Evolutionary conservation across 35 echinoderm and acorn worm species (phyloP).

Genomic region (Strongylocentrotus purpuratus): DNA sequence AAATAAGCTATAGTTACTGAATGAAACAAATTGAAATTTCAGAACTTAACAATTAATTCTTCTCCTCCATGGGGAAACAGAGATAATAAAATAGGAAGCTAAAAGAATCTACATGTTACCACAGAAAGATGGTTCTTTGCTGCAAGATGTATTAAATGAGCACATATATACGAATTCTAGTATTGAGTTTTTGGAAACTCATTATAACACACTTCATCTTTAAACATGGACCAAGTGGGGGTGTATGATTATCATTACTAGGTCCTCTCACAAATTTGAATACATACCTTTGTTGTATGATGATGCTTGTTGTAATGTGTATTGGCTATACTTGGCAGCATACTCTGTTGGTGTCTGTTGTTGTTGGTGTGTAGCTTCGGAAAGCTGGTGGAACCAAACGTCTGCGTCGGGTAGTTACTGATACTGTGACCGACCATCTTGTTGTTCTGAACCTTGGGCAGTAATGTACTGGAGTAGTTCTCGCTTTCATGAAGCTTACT

Average conservation of each 20-base stretch:
- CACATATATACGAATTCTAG: too few relatives aligned
- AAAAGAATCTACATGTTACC: too few relatives aligned
- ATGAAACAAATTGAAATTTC: too few relatives aligned
- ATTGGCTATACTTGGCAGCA: slow-evolving; percentile 97
- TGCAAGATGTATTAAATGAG: too few relatives aligned
- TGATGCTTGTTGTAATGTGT: slow-evolving; percentile 95
- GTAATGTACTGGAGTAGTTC: slow-evolving; percentile 59
- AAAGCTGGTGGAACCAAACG: slow-evolving; percentile 80
- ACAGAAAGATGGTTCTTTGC: too few relatives aligned
- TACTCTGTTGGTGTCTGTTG: slow-evolving; percentile 59
- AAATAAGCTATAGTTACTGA: neutral
- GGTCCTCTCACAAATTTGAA: neutral
- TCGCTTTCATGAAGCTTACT: slow-evolving; percentile 71
- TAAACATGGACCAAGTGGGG: too few relatives aligned
- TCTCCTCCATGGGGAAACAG: too few relatives aligned
- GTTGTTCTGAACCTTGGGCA: slow-evolving; percentile 82
- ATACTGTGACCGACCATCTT: slow-evolving; percentile 64
- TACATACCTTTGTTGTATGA: slow-evolving; percentile 80
- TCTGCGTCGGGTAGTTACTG: slow-evolving; percentile 63
- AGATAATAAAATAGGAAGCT: too few relatives aligned
- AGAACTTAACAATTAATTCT: too few relatives aligned
- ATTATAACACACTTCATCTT: too few relatives aligned
- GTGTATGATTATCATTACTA: too few relatives aligned
- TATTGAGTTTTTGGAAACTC: too few relatives aligned
- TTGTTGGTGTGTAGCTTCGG: slow-evolving; percentile 83